These are phyloP conservation scores for Rhizoglyphus robini DNA, from an alignment of 1,140 invertebrate species.

Conservation along the genomic window DNA sequence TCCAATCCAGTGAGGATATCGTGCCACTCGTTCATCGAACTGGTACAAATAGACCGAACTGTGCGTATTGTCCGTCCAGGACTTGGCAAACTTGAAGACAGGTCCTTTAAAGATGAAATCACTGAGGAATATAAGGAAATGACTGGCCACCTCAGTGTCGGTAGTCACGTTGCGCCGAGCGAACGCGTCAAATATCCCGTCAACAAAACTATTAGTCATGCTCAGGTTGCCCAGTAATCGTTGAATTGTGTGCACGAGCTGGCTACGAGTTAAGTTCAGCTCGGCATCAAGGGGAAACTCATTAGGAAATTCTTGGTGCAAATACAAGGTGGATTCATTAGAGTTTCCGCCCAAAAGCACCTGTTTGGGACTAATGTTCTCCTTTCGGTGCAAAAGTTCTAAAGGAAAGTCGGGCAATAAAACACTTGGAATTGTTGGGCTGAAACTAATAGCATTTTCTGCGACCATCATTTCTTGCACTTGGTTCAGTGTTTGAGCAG, in stretches of 20 bases:
- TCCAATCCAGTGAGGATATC: constrained; percentile 61
- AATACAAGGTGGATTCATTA: constrained; percentile 6
- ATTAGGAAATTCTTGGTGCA: constrained; percentile 3
- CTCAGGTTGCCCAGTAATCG: background rate
- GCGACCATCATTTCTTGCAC: background rate
- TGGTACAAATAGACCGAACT: constrained; percentile 75
- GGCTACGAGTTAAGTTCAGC: background rate
- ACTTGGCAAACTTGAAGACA: constrained; percentile 11
- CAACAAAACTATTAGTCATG: background rate
- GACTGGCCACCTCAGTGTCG: background rate
- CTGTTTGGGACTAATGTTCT: constrained; percentile 3
- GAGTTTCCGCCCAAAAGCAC: background rate
- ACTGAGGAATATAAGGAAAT: background rate
- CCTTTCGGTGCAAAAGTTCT: background rate
- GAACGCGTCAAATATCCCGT: too few relatives aligned
- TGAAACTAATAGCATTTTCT: constrained; percentile 8
- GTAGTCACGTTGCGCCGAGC: too few relatives aligned
- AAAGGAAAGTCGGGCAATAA: constrained; percentile 12
- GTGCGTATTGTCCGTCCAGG: background rate
- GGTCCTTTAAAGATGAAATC: constrained; percentile 15
- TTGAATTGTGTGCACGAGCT: background rate
- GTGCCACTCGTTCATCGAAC: constrained; percentile 78
- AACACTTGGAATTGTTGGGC: constrained; percentile 1
- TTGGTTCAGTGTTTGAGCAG: background rate
- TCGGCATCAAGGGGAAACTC: background rate